Base-by-base conservation (phyloP, 2,797 vertebrate genomes). In the Myioborus melanocephalus region DNA sequence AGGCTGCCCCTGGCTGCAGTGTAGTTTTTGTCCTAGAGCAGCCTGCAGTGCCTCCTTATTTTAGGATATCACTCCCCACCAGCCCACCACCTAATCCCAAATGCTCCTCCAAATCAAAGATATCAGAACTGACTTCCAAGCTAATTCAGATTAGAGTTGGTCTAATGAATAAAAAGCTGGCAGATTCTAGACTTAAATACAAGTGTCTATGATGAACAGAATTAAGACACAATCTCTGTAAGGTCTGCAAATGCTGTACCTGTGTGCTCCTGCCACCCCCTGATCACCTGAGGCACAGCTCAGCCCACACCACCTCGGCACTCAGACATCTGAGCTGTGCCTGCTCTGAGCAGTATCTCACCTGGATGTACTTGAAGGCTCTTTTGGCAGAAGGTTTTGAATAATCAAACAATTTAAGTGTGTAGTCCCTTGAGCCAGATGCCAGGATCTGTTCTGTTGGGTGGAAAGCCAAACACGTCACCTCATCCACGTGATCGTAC, bases 341-440 rank as follows among this genome's bases (percentile, higher is more conserved):
- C 79, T 76, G 43, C 73, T 78, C 87, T 71, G 53, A 76, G 47
- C 77, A n/a, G 8, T 7, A 39, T 75, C 98, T 96, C 64, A 99
- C 99, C 99, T 99, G 99, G 90, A 99, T 98, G 41, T 99, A 98
- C 93, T 99, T 99, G 97, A 99, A 99, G 55, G 99, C 99, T 98
- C 99, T 98, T 98, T 99, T 99, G 63, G 99, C 99, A 73, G 99
- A 99, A 3, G 99, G 99, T 73, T 99, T 99, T 44, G 99, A 99
- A 97, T 99, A 99, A 97, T 99, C 99, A 66, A 99, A 99, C 43
- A 99, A 97, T 96, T 99, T 99, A 49, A 99, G 98, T 19, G 99
- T 99, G 97, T 99, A 99, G 95, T 99, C 99, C 93, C 99, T 98
- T 3, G 99, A 99, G 53, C 99, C 99, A 19, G 99, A 99, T 14